Percentiles rank a stretch among this genome's conserved stretches.
phyloP scores from a whole-genome alignment of 2,888 invertebrate genomes.

The Trimorus sp. region DNA sequence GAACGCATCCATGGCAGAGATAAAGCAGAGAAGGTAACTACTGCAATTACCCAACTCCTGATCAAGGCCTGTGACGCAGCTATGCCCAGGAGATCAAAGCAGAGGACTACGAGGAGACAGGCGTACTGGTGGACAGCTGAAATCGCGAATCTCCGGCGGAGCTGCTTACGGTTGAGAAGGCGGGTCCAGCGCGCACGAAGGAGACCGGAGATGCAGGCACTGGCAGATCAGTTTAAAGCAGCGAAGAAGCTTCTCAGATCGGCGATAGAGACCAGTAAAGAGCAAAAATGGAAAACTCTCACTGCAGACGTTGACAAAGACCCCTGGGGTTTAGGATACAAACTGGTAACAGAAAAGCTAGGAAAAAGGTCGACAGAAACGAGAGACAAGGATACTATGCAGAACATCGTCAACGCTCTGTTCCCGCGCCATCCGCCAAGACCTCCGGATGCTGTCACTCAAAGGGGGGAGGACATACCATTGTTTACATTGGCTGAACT shows the following conservation, averaged over 20 bases:
- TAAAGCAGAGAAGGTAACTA: background rate
- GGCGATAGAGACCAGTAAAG: background rate
- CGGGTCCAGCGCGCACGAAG: background rate
- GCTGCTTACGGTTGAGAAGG: background rate
- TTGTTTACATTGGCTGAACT: conserved; percentile 50
- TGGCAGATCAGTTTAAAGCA: background rate
- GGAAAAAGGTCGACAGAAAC: background rate
- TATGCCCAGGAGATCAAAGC: conserved; percentile 1
- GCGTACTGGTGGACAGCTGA: conserved; percentile 28
- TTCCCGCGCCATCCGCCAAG: background rate
- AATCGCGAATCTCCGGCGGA: background rate
- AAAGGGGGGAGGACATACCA: no score
- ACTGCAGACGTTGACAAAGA: background rate
- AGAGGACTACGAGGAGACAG: no score
- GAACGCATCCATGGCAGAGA: background rate
- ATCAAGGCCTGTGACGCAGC: conserved; percentile 15
- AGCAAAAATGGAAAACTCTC: background rate
- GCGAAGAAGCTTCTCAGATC: background rate
- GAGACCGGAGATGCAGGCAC: background rate
- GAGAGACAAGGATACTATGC: background rate
- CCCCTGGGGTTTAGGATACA: conserved; percentile 6
- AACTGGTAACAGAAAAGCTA: background rate
- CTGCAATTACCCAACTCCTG: background rate
- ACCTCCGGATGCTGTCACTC: background rate
- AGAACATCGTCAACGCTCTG: background rate